Conservation (phyloP, 1,140 invertebrate species). For the Calosoma granatense region DNA sequence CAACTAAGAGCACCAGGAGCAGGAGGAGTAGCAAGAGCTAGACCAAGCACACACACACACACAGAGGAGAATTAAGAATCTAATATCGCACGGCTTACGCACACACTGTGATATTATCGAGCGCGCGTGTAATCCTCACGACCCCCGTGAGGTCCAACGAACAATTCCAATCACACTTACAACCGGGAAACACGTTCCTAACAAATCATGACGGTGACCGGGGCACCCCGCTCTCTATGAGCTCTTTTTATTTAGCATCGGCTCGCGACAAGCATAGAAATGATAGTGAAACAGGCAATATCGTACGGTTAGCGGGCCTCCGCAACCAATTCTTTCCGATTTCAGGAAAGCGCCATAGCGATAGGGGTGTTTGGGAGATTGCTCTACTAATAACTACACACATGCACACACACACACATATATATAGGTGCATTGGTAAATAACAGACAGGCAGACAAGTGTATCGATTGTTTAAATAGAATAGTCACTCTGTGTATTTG, state of each 20-base stretch:
- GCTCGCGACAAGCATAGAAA: constrained; percentile 31
- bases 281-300: constrained; percentile 30
- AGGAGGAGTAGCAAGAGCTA: no score
- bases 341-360: constrained; percentile 12
- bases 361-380: no score
- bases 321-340: constrained; percentile 27
- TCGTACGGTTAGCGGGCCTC: constrained; percentile 22
- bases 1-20: no score
- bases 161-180: not conserved
- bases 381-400: not conserved
- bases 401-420: not conserved
- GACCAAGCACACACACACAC: no score
- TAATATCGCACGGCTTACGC: not conserved
- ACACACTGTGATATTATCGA: not conserved
- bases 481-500: no score
- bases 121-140: not conserved
- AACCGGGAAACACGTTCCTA: not conserved
- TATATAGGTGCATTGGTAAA: not conserved
- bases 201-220: not conserved
- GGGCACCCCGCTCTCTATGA: not conserved
- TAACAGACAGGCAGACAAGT: no score
- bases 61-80: not conserved
- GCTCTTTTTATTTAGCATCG: constrained; percentile 24
- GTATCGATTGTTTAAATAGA: no score
- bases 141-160: not conserved